phyloP scores from a whole-genome alignment of 2,888 invertebrate species.

The Morpho achilles region DNA sequence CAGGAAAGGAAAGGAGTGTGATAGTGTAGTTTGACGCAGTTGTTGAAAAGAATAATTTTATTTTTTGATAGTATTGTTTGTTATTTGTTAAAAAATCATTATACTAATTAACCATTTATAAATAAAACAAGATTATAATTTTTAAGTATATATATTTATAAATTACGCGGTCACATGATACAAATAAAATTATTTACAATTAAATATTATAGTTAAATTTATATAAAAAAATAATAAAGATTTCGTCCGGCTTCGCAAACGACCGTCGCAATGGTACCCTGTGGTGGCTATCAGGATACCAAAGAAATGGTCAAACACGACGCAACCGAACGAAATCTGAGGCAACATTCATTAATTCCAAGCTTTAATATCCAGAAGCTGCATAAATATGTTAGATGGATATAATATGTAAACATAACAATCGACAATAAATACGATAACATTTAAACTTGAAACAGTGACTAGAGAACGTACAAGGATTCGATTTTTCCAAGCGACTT shows the following conservation, averaged over 20 bases:
- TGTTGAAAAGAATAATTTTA: too few relatives aligned
- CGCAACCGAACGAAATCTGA: slow-evolving; percentile 37
- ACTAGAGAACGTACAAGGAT: slow-evolving; percentile 61
- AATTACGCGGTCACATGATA: slow-evolving; percentile 76
- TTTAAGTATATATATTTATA: slow-evolving; percentile 76
- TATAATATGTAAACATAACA: slow-evolving; percentile 48
- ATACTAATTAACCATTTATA: too few relatives aligned
- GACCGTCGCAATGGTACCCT: slow-evolving; percentile 41
- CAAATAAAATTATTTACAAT: slow-evolving; percentile 78
- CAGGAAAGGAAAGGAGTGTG: too few relatives aligned
- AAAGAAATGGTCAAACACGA: slow-evolving; percentile 35
- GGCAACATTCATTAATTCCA: slow-evolving; percentile 63
- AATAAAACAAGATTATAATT: slow-evolving; percentile 29
- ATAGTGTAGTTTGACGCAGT: too few relatives aligned
- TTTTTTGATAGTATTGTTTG: too few relatives aligned
- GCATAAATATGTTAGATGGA: slow-evolving; percentile 63
- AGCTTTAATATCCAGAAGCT: slow-evolving; percentile 65
- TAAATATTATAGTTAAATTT: slow-evolving; percentile 74
- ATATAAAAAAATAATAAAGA: slow-evolving; percentile 72
- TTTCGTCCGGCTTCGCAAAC: slow-evolving; percentile 33
- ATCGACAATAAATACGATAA: slow-evolving; percentile 50
- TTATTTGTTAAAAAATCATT: too few relatives aligned
- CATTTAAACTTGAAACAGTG: slow-evolving; percentile 65
- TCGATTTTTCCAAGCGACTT: slow-evolving; percentile 54
- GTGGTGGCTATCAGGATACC: slow-evolving; percentile 58